These are phyloP conservation scores for Neoascia interrupta DNA, from an alignment of 2,888 invertebrate species.

Conservation along the genomic window DNA sequence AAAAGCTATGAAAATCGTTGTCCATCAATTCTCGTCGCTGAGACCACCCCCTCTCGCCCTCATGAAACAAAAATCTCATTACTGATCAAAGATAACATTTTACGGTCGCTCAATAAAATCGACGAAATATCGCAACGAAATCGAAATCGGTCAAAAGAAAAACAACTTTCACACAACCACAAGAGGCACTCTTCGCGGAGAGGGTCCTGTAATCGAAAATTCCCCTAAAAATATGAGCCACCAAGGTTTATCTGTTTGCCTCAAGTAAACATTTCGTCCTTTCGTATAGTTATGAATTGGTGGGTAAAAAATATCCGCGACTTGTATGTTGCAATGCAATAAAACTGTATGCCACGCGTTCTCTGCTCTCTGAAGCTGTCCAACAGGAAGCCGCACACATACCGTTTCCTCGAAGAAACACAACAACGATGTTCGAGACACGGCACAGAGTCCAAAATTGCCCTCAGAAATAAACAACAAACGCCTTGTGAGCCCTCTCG, in stretches of 20 bases:
- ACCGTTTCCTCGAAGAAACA: neutral
- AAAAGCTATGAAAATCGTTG: no score
- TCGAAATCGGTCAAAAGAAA: slow-evolving; percentile 20
- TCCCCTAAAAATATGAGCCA: slow-evolving; percentile 33
- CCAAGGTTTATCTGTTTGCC: slow-evolving; percentile 20
- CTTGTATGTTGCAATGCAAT: slow-evolving; percentile 19
- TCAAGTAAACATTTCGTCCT: slow-evolving; percentile 15
- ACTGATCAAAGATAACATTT: slow-evolving; percentile 64
- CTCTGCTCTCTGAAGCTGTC: neutral
- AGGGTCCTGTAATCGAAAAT: neutral
- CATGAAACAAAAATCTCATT: slow-evolving; percentile 52
- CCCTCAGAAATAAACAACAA: slow-evolving; percentile 28
- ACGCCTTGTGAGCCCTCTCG: slow-evolving; percentile 19
- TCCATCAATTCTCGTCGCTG: no score
- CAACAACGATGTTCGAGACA: neutral
- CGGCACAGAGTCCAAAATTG: slow-evolving; percentile 26
- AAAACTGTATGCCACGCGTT: slow-evolving; percentile 13
- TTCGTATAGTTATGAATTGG: slow-evolving; percentile 25
- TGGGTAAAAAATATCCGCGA: neutral
- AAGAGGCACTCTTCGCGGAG: neutral
- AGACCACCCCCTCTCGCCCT: no score
- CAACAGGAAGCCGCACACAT: no score
- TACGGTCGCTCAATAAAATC: slow-evolving; percentile 54
- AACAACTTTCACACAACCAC: neutral
- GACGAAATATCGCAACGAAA: slow-evolving; percentile 34